Evolutionary conservation across 2,797 vertebrate genomes (phyloP).

Genomic region (Muraenolepis orangiensis): DNA sequence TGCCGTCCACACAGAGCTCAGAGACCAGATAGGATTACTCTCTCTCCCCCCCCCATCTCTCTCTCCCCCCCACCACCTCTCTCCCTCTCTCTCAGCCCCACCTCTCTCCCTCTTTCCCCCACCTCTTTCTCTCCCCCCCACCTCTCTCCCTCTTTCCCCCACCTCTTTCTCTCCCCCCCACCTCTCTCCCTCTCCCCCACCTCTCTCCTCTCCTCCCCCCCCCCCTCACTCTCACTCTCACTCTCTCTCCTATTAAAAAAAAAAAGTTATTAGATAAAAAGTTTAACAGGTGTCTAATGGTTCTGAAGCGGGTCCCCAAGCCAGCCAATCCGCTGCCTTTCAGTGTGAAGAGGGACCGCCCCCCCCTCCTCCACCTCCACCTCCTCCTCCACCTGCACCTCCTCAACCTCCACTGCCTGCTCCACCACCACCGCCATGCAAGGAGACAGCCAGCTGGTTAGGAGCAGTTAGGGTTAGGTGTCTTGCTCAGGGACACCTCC

Average conservation of each 20-base stretch:
- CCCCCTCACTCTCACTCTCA: too few species aligned
- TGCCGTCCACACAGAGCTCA: conserved; percentile 48
- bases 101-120: neutral
- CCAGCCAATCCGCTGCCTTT: conserved; percentile 63
- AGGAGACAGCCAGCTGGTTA: too few species aligned
- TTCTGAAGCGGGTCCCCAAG: conserved; percentile 53
- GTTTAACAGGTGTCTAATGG: conserved; percentile 71
- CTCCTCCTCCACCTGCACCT: conserved; percentile 20
- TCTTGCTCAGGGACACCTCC: too few species aligned
- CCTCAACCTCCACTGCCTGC: conserved; percentile 49
- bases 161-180: too few species aligned
- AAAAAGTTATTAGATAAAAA: too few species aligned
- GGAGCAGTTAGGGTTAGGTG: too few species aligned
- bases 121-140: too few species aligned
- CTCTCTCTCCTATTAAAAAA: too few species aligned
- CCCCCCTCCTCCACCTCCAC: conserved; percentile 43
- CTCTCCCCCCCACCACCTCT: conserved; percentile 27
- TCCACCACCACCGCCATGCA: too few species aligned
- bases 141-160: too few species aligned
- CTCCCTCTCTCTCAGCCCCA: conserved; percentile 4
- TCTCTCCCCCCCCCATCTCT: conserved; percentile 25
- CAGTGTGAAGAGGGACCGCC: conserved; percentile 73
- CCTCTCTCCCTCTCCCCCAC: too few species aligned
- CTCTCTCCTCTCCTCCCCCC: too few species aligned
- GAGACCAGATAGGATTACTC: conserved; percentile 58